A percentile compares a stretch with the other conserved stretches of the same genome.
Conservation (phyloP, 2,113 vertebrate genomes). For the Microcebus murinus region DNA sequence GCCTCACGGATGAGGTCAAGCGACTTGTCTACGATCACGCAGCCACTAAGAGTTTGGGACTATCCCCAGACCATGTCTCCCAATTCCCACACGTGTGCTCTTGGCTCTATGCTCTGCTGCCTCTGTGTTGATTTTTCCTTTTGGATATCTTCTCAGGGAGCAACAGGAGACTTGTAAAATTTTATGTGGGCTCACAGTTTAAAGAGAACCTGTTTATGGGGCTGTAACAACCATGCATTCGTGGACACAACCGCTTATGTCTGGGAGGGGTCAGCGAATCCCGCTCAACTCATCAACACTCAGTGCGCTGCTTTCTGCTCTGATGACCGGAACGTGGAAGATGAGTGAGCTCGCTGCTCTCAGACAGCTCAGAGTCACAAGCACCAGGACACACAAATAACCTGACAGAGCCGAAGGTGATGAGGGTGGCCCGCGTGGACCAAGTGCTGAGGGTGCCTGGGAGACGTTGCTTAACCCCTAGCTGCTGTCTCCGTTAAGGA, state of each 20-base stretch:
- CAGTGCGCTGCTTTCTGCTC: not conserved
- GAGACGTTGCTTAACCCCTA: not conserved
- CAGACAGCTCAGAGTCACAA: not conserved
- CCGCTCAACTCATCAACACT: not conserved
- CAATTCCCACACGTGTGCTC: not conserved
- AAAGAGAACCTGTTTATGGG: conserved; percentile 36
- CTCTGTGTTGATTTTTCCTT: not conserved
- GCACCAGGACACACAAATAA: not conserved
- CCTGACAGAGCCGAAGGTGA: not conserved
- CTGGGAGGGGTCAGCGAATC: not conserved
- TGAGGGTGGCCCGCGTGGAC: not conserved
- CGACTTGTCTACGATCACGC: not conserved
- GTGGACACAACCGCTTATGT: not conserved
- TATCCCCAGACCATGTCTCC: not conserved
- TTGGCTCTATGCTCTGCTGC: not conserved
- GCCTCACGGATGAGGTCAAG: not conserved
- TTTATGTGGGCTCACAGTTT: conserved; percentile 21
- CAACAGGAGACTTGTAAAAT: conserved; percentile 18
- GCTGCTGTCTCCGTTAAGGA: not conserved
- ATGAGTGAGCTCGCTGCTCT: not conserved
- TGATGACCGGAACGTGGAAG: not conserved
- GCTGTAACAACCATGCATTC: not conserved
- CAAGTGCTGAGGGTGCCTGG: not conserved
- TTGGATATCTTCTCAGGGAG: conserved; percentile 19
- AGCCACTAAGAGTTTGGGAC: too few relatives aligned